A percentile compares a stretch with the other conserved stretches of the same genome.
Conservation (phyloP, 1,140 invertebrate genomes). For the Fragariocoptes setiger region DNA sequence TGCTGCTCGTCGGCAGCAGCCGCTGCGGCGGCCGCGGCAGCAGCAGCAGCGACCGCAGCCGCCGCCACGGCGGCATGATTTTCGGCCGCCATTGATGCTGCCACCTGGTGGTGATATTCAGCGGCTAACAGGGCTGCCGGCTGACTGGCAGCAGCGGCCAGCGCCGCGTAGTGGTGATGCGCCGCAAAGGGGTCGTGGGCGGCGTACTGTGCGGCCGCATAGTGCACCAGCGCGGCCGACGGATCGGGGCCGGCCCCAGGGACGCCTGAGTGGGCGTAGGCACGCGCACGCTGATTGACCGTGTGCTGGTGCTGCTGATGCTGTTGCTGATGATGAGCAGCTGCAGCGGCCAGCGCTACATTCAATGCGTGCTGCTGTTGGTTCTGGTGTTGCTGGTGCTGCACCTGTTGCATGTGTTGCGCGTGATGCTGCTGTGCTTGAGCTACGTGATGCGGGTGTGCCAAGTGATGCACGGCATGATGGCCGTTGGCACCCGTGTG, state of each 20-base stretch:
- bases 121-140: background rate
- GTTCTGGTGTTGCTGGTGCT: background rate
- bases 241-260: background rate
- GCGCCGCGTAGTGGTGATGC: background rate
- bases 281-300: no score
- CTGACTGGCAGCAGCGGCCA: background rate
- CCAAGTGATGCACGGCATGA: background rate
- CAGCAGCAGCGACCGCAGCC: background rate
- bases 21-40: conserved; percentile 4
- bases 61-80: background rate
- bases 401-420: background rate
- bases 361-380: background rate
- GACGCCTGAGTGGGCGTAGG: background rate
- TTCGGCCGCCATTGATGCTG: background rate
- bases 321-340: no score
- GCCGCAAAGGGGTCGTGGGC: background rate
- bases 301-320: background rate
- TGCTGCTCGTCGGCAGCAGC: background rate
- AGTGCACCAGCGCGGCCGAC: background rate
- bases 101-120: conserved; percentile 1
- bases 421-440: background rate
- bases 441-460: no score
- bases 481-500: background rate
- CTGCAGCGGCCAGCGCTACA: no score
- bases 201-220: background rate